Base-by-base conservation (phyloP, 2,888 invertebrate species). In the Amphimallon solstitiale region DNA sequence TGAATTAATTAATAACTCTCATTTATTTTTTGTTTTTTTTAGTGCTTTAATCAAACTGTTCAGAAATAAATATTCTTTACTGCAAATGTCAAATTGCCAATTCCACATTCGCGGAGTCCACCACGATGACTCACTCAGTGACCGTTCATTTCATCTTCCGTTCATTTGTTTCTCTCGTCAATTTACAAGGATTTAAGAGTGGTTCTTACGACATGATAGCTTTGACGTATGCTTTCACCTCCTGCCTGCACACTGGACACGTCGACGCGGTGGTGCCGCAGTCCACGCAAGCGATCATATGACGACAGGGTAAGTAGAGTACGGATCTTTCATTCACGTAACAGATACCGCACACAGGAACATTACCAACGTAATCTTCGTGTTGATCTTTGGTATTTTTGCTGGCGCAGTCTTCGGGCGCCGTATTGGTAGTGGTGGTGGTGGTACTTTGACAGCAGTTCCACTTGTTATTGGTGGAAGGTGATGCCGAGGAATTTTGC, bases 271-370 rank as follows among this genome's bases (percentile, higher is more conserved):
- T 90, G 19, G 94, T 89, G 43, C 96, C 94, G 86, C 98, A 98
- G 77, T 92, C 91, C 62, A 92, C 90, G 84, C 98, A 98, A 56
- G 95, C 92, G 63, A 95, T 92, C 76, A 97, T 91, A 85, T 98
- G 98, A 71, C 96, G 94, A 84, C 98, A 98, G 54, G 98, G 97
- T 76, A 97, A 86, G 84, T 98, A 97, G 74, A 95, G 92, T 68
- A 97, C 92, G 73, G 92, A 92, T 74, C 93, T 88, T 83, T 96
- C 95, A 77, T 91, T 90, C 67, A 89, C 91, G 84, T 91, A 95
- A 83, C 98, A 98, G 74, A 98, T 95, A 85, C 94, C 95, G 84
- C 97, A 98, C 73, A 93, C 83, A 75, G 76, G 74, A 90, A 54
- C 60, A 46, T 48, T 38, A 29, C 65, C 62, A n/a, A 35, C 29